Conservation (phyloP, 2,113 vertebrate species). For the Murina feae region DNA sequence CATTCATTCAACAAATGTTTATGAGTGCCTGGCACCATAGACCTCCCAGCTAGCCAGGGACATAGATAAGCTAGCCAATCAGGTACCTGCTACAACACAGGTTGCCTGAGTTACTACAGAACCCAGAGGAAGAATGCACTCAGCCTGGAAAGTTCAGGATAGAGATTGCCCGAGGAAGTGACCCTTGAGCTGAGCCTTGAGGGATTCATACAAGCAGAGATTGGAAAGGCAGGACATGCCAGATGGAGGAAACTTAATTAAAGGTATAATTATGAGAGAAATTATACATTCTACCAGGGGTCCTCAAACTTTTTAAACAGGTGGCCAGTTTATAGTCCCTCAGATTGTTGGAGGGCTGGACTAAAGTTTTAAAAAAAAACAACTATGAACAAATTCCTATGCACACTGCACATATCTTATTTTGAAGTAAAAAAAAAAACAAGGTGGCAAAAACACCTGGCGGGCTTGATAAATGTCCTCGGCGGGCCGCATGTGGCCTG, state of each 20-base stretch:
- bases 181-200: neutral
- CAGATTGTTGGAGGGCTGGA: too few species aligned
- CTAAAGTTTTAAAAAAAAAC: too few species aligned
- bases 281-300: neutral
- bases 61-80: neutral
- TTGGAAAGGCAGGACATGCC: neutral
- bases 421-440: too few species aligned
- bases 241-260: neutral
- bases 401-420: too few species aligned
- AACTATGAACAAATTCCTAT: too few species aligned
- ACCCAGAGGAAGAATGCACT: neutral
- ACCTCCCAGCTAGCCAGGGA: neutral
- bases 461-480: too few species aligned
- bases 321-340: too few species aligned
- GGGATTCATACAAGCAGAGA: neutral
- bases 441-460: too few species aligned
- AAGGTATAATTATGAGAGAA: neutral
- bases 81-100: neutral
- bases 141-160: neutral
- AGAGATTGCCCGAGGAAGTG: neutral
- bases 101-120: neutral
- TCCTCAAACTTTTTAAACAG: too few species aligned
- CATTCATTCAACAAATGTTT: neutral
- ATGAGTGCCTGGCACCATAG: neutral
- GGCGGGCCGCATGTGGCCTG: too few species aligned